Conservation (phyloP, 1,140 invertebrate species). For the Aphelinus certus region DNA sequence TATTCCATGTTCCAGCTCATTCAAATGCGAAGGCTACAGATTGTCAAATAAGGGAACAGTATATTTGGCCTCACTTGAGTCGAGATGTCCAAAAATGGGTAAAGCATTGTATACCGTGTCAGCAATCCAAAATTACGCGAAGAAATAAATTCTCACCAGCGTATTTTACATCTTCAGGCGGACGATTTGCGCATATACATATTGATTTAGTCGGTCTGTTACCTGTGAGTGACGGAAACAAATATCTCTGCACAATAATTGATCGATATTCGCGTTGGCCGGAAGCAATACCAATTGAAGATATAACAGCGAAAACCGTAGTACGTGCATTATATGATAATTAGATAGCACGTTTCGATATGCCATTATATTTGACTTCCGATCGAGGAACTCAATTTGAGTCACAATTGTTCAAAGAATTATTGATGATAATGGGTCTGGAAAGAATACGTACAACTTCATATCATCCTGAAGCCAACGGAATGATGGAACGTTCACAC, state of each 20-base stretch:
- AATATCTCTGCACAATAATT: constrained; percentile 46
- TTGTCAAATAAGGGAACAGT: not conserved
- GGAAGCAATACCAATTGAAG: constrained; percentile 44
- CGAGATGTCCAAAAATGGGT: not conserved
- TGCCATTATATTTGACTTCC: constrained; percentile 48
- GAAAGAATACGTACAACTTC: constrained; percentile 48
- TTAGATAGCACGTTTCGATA: constrained; percentile 57
- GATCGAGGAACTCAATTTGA: constrained; percentile 58
- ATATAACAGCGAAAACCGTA: constrained; percentile 54
- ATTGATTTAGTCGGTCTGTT: not conserved
- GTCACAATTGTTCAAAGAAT: constrained; percentile 43
- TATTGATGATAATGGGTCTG: constrained; percentile 44
- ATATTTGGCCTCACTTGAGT: not conserved
- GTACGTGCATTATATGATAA: constrained; percentile 45
- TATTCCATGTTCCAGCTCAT: not conserved
- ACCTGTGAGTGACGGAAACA: constrained; percentile 13
- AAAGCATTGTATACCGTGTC: not conserved
- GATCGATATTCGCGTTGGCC: constrained; percentile 53
- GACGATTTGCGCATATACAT: too few relatives aligned
- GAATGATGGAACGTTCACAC: constrained; percentile 46
- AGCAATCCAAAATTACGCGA: not conserved
- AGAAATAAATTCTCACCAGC: too few relatives aligned
- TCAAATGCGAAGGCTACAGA: not conserved
- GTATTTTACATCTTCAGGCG: too few relatives aligned
- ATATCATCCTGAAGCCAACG: constrained; percentile 52